Percentiles rank a stretch among this genome's conserved stretches.
Conservation (phyloP, 1,140 invertebrate species). For the Anoplophora glabripennis region DNA sequence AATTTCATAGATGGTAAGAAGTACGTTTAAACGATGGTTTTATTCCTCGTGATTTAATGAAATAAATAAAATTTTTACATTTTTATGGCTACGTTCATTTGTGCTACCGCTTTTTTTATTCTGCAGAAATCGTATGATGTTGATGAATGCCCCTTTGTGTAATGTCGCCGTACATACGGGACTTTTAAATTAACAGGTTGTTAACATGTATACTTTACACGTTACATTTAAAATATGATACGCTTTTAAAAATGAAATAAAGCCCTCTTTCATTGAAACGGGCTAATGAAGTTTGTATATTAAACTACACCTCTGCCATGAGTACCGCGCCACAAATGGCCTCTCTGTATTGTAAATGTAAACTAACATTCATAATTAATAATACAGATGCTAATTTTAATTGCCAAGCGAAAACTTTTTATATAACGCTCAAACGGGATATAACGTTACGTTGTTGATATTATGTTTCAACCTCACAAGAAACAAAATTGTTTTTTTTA, state of each 20-base stretch:
- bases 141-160: conserved; percentile 10
- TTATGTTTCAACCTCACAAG: too few relatives aligned
- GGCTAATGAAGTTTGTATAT: conserved; percentile 14
- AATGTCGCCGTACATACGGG: background rate
- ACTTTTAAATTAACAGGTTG: conserved; percentile 14
- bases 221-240: conserved; percentile 11
- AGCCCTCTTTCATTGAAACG: conserved; percentile 10
- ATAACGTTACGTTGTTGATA: too few relatives aligned
- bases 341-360: conserved; percentile 12
- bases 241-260: conserved; percentile 14
- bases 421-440: too few relatives aligned
- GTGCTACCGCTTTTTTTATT: too few relatives aligned
- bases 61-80: too few relatives aligned
- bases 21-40: too few relatives aligned
- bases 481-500: too few relatives aligned
- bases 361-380: conserved; percentile 11
- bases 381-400: conserved; percentile 1
- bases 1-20: too few relatives aligned
- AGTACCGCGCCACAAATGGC: conserved; percentile 7
- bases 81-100: too few relatives aligned
- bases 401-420: background rate
- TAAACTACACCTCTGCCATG: conserved; percentile 12
- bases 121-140: too few relatives aligned
- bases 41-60: too few relatives aligned
- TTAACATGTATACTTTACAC: conserved; percentile 11